These are phyloP conservation scores for Phaethon lepturus DNA, from an alignment of 2,113 vertebrate species.

Conservation along the genomic window DNA sequence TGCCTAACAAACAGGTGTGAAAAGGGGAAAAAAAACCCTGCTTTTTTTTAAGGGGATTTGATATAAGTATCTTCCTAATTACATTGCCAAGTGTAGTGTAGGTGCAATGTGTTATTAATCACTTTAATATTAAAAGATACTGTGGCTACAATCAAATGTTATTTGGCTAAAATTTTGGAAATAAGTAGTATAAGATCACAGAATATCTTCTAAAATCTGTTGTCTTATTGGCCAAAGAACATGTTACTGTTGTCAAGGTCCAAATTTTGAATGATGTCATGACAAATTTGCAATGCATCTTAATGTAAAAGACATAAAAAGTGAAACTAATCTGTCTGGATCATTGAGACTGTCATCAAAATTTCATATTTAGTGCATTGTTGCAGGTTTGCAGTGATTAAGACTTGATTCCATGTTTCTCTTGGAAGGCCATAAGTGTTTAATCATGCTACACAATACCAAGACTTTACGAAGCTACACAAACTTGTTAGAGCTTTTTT, in stretches of 20 bases:
- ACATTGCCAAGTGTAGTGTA: background rate
- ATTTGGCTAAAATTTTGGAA: background rate
- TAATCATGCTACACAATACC: background rate
- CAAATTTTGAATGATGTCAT: background rate
- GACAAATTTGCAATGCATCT: background rate
- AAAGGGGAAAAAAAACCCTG: background rate
- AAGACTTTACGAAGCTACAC: background rate
- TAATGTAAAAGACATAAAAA: background rate
- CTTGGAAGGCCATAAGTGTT: background rate
- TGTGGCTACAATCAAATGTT: background rate
- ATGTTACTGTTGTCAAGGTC: background rate
- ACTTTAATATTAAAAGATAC: background rate
- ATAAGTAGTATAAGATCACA: background rate
- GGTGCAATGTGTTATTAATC: background rate
- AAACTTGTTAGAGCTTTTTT: background rate
- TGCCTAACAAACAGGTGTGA: background rate
- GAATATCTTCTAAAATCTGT: background rate
- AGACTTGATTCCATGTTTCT: background rate
- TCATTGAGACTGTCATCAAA: background rate
- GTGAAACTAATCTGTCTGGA: background rate
- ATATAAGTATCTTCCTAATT: background rate
- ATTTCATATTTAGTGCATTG: background rate
- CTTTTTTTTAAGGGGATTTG: background rate
- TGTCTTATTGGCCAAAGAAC: rapidly evolving
- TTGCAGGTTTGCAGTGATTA: background rate